These are phyloP conservation scores for Pteria penguin DNA, from an alignment of 2,888 invertebrate genomes.

Conservation along the genomic window DNA sequence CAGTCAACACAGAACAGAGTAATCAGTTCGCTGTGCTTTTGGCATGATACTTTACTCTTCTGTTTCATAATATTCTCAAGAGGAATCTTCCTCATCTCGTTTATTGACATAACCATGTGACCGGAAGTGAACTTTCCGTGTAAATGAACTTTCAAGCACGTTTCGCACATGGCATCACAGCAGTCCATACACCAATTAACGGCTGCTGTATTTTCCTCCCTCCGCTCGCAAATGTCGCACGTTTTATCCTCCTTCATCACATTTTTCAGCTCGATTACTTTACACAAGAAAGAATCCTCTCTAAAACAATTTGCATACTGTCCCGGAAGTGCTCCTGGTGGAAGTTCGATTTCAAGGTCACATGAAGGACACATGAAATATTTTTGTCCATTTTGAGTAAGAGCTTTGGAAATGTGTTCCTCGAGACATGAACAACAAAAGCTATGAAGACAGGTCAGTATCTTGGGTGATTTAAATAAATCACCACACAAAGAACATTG, in stretches of 20 bases:
- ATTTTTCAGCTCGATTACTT: constrained; percentile 59
- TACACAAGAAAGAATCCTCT: constrained; percentile 61
- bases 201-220: constrained; percentile 54
- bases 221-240: constrained; percentile 64
- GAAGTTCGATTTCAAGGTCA: constrained; percentile 58
- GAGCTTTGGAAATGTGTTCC: constrained; percentile 47
- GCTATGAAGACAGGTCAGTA: constrained; percentile 60
- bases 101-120: constrained; percentile 59
- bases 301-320: constrained; percentile 54
- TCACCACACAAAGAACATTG: constrained; percentile 56
- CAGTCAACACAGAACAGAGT: constrained; percentile 69
- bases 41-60: constrained; percentile 62
- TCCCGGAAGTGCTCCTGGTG: constrained; percentile 46
- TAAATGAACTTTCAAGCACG: constrained; percentile 64
- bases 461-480: constrained; percentile 52
- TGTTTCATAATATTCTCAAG: constrained; percentile 63
- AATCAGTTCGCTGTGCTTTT: constrained; percentile 58
- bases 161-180: constrained; percentile 64
- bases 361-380: constrained; percentile 62
- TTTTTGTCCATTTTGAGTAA: constrained; percentile 41
- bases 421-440: constrained; percentile 62
- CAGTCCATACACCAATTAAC: constrained; percentile 70
- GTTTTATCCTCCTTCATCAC: constrained; percentile 60
- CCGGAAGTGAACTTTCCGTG: constrained; percentile 61
- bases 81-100: constrained; percentile 62